Conservation (phyloP, 1,140 invertebrate species). For the Drosophila takahashii region DNA sequence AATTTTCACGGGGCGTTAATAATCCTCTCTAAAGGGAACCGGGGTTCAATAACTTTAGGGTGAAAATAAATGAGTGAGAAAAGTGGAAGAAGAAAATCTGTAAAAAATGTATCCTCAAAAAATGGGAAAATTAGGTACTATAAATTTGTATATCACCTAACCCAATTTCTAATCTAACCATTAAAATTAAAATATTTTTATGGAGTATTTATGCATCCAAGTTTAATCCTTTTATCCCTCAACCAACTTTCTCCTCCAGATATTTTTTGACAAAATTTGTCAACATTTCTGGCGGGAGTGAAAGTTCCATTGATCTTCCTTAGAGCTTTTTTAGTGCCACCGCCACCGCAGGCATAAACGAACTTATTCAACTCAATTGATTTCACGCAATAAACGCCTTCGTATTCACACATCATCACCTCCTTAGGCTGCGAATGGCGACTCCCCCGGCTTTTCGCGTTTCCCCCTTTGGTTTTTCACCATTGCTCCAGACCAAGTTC, state of each 20-base stretch:
- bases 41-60: slow-evolving; percentile 3
- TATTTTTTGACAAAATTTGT: slow-evolving; percentile 22
- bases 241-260: slow-evolving; percentile 24
- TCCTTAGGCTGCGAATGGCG: slow-evolving; percentile 11
- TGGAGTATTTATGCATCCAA: background rate
- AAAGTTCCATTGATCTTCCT: slow-evolving; percentile 47
- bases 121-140: no score
- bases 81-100: no score
- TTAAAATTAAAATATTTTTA: no score
- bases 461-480: background rate
- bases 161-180: no score
- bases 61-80: background rate
- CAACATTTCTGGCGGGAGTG: slow-evolving; percentile 27
- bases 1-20: slow-evolving; percentile 31
- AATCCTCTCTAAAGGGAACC: slow-evolving; percentile 3
- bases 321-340: slow-evolving; percentile 17
- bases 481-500: slow-evolving; percentile 35
- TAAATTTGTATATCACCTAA: no score
- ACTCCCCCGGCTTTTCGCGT: background rate
- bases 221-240: slow-evolving; percentile 3
- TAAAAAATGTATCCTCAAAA: no score
- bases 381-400: slow-evolving; percentile 48
- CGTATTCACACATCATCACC: slow-evolving; percentile 46
- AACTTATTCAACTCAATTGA: slow-evolving; percentile 44
- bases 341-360: slow-evolving; percentile 31